Conservation (phyloP, 1,140 invertebrate genomes). For the Apolygus lucorum region DNA sequence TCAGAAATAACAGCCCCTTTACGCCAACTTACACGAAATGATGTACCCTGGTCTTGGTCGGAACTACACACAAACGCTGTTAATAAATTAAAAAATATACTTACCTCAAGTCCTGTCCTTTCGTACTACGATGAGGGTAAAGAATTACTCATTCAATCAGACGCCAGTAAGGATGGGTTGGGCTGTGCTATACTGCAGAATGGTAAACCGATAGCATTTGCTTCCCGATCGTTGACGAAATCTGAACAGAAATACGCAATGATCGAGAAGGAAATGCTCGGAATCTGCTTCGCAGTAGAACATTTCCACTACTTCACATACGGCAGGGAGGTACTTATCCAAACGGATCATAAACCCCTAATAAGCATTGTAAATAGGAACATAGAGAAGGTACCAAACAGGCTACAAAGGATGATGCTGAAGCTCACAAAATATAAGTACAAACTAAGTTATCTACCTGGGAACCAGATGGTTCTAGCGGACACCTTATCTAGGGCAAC, state of each 20-base stretch:
- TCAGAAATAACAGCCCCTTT: conserved; percentile 5
- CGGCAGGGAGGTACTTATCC: no score
- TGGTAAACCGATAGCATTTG: conserved; percentile 6
- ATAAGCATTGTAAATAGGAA: conserved; percentile 8
- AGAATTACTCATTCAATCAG: conserved; percentile 5
- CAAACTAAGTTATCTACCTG: no score
- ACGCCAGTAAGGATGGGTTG: conserved; percentile 13
- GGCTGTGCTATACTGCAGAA: background rate
- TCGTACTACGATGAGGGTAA: conserved; percentile 13
- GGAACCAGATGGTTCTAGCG: no score
- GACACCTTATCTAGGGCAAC: no score
- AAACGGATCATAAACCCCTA: conserved; percentile 16
- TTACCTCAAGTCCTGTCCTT: conserved; percentile 14
- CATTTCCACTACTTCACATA: background rate
- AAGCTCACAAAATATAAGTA: no score
- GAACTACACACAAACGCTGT: conserved; percentile 4
- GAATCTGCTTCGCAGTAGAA: background rate
- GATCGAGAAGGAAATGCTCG: conserved; percentile 10
- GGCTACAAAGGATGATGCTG: no score
- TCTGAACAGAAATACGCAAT: no score
- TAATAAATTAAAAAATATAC: background rate
- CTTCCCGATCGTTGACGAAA: background rate
- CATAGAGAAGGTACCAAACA: conserved; percentile 2
- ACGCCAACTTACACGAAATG: conserved; percentile 9
- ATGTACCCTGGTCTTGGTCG: background rate